phyloP scores from a whole-genome alignment of 2,888 invertebrate species.

The Oligia fasciuncula region DNA sequence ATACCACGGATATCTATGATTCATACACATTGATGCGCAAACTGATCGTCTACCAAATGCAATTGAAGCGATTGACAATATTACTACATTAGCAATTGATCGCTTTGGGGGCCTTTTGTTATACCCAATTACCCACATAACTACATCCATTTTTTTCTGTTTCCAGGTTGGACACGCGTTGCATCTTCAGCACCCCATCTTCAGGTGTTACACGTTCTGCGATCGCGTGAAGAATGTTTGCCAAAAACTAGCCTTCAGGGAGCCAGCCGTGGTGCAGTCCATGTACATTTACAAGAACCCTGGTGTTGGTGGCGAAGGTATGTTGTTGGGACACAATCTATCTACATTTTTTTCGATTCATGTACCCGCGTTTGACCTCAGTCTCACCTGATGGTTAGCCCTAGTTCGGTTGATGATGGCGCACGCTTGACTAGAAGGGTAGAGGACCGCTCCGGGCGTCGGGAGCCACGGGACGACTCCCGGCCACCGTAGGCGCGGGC shows the following conservation, averaged over 20 bases:
- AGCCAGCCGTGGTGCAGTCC: conserved; percentile 97
- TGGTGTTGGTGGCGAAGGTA: conserved; percentile 96
- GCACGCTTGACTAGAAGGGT: neutral
- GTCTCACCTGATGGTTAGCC: neutral
- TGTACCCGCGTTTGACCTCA: neutral
- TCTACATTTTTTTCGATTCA: neutral
- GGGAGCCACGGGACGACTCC: too few relatives aligned
- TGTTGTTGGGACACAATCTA: conserved; percentile 19
- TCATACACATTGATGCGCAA: too few relatives aligned
- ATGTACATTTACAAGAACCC: conserved; percentile 99
- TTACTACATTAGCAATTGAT: neutral
- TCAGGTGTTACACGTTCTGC: conserved; percentile 95
- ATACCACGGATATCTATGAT: too few relatives aligned
- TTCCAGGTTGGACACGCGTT: conserved; percentile 95
- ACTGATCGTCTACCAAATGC: neutral
- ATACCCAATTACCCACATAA: too few relatives aligned
- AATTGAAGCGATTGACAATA: neutral
- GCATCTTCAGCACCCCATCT: conserved; percentile 94
- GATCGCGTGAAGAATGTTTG: conserved; percentile 95
- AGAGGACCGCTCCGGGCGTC: neutral
- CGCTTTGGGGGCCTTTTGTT: neutral
- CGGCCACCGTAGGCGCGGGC: too few relatives aligned
- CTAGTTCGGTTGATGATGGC: neutral
- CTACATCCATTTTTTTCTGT: neutral
- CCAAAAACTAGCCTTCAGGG: conserved; percentile 92